Percentiles rank a stretch among this genome's conserved stretches.
phyloP scores from a whole-genome alignment of 2,888 invertebrate genomes.

The Volucella inanis region DNA sequence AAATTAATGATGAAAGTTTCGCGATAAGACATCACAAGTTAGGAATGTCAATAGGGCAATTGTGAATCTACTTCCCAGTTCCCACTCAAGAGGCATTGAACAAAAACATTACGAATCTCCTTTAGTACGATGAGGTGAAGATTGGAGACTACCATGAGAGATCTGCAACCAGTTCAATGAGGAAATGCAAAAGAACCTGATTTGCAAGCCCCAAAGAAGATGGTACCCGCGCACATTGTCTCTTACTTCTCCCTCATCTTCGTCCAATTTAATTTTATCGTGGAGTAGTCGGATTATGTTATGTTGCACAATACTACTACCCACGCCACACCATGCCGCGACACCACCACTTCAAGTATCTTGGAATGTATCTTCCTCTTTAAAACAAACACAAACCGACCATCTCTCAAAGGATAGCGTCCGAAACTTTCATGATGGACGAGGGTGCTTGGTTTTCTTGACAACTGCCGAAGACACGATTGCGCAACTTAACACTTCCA shows the following conservation, averaged over 20 bases:
- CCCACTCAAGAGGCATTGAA: conserved; percentile 37
- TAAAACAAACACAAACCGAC: conserved; percentile 1
- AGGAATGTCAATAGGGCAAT: conserved; percentile 71
- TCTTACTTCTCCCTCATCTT: not conserved
- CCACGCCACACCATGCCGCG: not conserved
- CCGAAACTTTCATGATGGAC: not conserved
- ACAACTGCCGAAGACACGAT: not conserved
- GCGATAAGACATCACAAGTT: conserved; percentile 53
- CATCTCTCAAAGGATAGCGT: conserved; percentile 30
- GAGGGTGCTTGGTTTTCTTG: not conserved
- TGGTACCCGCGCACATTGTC: conserved; percentile 12
- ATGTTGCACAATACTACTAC: conserved; percentile 36
- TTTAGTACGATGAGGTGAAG: conserved; percentile 1
- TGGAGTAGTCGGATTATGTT: conserved; percentile 30
- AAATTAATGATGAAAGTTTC: conserved; percentile 70
- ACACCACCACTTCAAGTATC: conserved; percentile 33
- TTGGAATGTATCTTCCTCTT: not conserved
- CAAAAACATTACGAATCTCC: not conserved
- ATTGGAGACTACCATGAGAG: not conserved
- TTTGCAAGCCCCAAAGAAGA: conserved; percentile 47
- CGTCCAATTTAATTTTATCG: conserved; percentile 16
- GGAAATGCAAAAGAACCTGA: conserved; percentile 69
- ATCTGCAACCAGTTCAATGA: conserved; percentile 56
- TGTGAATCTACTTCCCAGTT: conserved; percentile 64
- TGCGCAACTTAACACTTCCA: not conserved